Percentiles rank a stretch among this genome's conserved stretches.
Evolutionary conservation across 2,888 invertebrate genomes (phyloP).

Genomic region (Ochlodes sylvanus): DNA sequence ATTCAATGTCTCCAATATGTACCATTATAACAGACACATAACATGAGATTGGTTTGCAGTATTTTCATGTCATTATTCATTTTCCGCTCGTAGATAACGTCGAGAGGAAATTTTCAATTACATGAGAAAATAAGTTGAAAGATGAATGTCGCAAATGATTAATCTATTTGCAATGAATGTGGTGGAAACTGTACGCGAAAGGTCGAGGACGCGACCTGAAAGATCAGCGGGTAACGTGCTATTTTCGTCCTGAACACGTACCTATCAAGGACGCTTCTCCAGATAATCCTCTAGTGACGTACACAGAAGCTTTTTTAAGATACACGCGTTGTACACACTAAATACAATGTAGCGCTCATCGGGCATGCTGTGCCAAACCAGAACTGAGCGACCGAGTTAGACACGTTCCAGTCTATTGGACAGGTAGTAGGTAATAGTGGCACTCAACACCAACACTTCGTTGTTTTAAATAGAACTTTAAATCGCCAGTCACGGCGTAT

Average conservation of each 20-base stretch:
- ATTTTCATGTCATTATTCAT: neutral
- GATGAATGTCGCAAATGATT: conserved; percentile 16
- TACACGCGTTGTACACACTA: too few species aligned
- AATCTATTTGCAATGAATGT: conserved; percentile 9
- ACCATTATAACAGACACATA: neutral
- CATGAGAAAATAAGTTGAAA: neutral
- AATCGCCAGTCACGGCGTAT: too few species aligned
- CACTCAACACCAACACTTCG: too few species aligned
- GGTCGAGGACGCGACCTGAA: conserved; percentile 7
- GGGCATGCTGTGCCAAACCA: too few species aligned
- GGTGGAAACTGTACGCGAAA: neutral
- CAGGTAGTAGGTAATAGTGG: too few species aligned
- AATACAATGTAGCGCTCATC: too few species aligned
- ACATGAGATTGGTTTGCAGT: neutral
- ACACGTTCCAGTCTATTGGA: too few species aligned
- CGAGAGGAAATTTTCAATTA: conserved; percentile 4
- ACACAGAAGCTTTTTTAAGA: too few species aligned
- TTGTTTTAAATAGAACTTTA: too few species aligned
- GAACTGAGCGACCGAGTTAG: too few species aligned
- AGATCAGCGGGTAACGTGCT: neutral
- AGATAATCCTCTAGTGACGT: neutral
- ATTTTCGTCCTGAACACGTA: neutral
- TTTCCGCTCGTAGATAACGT: neutral
- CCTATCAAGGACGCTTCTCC: neutral
- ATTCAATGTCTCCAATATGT: too few species aligned